A percentile compares a stretch with the other conserved stretches of the same genome.
These are phyloP conservation scores for Lonchura striata DNA, from an alignment of 2,113 vertebrate genomes.

Conservation along the genomic window DNA sequence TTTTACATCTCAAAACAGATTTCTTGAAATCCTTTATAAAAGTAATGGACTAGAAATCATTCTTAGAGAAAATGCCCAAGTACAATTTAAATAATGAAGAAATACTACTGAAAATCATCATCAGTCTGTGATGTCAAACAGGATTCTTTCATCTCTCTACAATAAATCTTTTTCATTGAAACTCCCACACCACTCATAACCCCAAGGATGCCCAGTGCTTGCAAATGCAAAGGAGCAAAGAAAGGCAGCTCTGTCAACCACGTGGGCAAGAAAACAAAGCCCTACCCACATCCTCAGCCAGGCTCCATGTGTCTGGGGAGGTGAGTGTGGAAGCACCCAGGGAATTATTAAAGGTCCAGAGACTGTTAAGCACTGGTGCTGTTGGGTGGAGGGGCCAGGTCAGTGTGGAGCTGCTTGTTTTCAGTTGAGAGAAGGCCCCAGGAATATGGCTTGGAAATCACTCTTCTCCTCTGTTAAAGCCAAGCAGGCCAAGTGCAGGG, in stretches of 20 bases:
- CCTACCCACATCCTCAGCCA: not conserved
- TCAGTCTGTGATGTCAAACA: not conserved
- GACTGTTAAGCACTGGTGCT: not conserved
- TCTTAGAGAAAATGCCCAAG: not conserved
- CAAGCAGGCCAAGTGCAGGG: conserved; percentile 25
- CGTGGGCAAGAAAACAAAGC: not conserved
- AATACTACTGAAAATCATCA: not conserved
- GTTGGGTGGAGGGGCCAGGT: not conserved
- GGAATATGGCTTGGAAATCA: conserved; percentile 2
- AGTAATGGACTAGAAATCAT: not conserved
- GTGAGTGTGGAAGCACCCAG: not conserved
- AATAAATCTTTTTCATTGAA: not conserved
- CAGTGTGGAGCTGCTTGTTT: not conserved
- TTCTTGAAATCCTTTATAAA: not conserved
- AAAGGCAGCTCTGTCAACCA: not conserved
- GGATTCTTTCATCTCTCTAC: not conserved
- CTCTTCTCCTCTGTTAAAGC: not conserved
- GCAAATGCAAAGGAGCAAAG: not conserved
- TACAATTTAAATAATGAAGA: not conserved
- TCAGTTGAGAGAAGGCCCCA: not conserved
- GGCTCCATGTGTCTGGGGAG: not conserved
- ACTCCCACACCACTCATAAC: not conserved
- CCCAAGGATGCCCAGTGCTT: not conserved
- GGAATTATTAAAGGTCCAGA: not conserved
- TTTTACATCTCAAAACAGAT: not conserved